These are phyloP conservation scores for Calephelis nemesis DNA, from an alignment of 1,140 invertebrate genomes.

Conservation along the genomic window DNA sequence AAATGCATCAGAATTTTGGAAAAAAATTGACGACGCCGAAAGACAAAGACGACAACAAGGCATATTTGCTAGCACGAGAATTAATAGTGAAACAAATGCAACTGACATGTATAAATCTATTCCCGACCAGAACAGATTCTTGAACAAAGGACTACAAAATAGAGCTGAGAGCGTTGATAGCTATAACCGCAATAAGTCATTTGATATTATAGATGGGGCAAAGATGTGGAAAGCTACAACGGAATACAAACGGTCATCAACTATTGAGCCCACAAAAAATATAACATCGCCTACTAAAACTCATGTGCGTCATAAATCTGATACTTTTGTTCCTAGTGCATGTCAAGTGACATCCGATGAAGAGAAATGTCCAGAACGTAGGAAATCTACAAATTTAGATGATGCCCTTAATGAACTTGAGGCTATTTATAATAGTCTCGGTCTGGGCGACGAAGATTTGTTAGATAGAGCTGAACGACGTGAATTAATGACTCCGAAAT, in stretches of 20 bases:
- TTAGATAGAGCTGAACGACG: conserved; percentile 87
- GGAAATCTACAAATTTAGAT: conserved; percentile 88
- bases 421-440: conserved; percentile 91
- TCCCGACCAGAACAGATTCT: conserved; percentile 44
- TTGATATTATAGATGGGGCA: conserved; percentile 61
- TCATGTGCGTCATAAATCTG: conserved; percentile 70
- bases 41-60: conserved; percentile 61
- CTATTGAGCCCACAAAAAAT: conserved; percentile 55
- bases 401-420: conserved; percentile 93
- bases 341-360: conserved; percentile 68
- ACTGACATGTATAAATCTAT: conserved; percentile 43
- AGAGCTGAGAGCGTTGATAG: conserved; percentile 43
- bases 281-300: conserved; percentile 61
- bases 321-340: conserved; percentile 52
- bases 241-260: conserved; percentile 66
- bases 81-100: conserved; percentile 61
- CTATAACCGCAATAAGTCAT: conserved; percentile 58
- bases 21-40: conserved; percentile 80
- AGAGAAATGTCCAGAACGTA: conserved; percentile 69
- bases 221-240: conserved; percentile 72
- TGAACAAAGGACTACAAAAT: conserved; percentile 31
- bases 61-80: conserved; percentile 57
- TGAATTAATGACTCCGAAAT: conserved; percentile 82
- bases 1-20: conserved; percentile 82
- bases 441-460: conserved; percentile 89